Evolutionary conservation across 2,113 vertebrate species (phyloP), one percentile per base, ranked within the genome.

Genomic region (Hipposideros armiger): DNA sequence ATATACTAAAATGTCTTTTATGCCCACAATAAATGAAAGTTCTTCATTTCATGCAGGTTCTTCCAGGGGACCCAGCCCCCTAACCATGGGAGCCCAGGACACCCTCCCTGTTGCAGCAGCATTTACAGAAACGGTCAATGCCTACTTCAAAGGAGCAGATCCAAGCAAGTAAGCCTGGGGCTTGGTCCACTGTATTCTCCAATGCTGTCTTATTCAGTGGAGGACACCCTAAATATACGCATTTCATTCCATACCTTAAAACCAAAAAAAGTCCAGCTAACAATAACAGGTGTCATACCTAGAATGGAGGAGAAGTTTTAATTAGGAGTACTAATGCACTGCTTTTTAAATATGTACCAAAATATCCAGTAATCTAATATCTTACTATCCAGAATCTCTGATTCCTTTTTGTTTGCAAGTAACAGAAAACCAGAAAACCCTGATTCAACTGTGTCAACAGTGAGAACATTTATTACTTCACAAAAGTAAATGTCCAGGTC

Each of bases 71-170:
- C 99, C 99, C 91, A 99, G 99, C 96, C 99, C 99, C 8, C 98
- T 99, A n/a, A 99, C 99, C 96, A 99, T 99, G 99, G 99, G 99
- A 64, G 99, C 99, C 24, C 99, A 99, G 98, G 99, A 99, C 97
- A 99, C 99, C 32, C 99, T 99, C 42, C 99, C 99, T 1, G 99
- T 99, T 52, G 99, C 99, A 2, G 99, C 99, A 15, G 99, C 99
- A 95, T 99, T 99, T 98, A 99, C 99, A 3, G 99, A 99, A 96
- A 99, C 99, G 0, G 99, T 99, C 98, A 99, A 99, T 40, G 99
- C 99, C 4, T 99, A 99, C 97, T 99, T 99, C 98, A 99, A 99
- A 98, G 99, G 99, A 97, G 99, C 99, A 0, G 99, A 99, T 97
- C 99, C 99, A 70, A 99, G 98, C 99, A 99, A 99, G 99, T 99